A percentile compares a stretch with the other conserved stretches of the same genome.
phyloP scores from a whole-genome alignment of 2,888 invertebrate genomes.

The Theristus sp. region DNA sequence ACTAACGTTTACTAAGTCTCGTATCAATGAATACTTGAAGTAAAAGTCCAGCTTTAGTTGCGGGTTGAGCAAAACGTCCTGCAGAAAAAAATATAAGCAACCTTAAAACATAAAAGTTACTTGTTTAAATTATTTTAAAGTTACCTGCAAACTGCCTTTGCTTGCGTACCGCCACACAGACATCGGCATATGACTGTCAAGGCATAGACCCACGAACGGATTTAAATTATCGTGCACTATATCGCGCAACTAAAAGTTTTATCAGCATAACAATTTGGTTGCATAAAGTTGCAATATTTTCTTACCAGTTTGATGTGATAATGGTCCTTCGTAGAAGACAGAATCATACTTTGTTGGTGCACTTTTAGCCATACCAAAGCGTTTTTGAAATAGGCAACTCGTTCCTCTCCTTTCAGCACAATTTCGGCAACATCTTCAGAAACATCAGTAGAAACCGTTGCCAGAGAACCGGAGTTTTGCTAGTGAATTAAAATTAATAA shows the following conservation, averaged over 20 bases:
- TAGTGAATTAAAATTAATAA: not conserved
- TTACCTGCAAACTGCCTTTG: constrained; percentile 3
- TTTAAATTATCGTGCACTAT: constrained; percentile 6
- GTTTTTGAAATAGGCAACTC: not conserved
- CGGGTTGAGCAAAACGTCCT: constrained; percentile 3
- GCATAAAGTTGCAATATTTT: too few relatives aligned
- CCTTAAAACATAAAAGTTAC: too few relatives aligned
- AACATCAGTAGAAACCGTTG: constrained; percentile 1
- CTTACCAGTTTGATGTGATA: constrained; percentile 2
- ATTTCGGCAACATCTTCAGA: constrained; percentile 7
- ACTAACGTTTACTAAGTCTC: not conserved
- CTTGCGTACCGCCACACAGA: constrained; percentile 3
- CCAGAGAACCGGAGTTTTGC: constrained; percentile 4
- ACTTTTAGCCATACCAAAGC: constrained; percentile 3
- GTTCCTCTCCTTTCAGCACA: constrained; percentile 5
- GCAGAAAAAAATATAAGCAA: too few relatives aligned
- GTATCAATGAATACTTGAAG: constrained; percentile 7
- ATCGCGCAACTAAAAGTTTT: constrained; percentile 4
- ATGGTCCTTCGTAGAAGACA: constrained; percentile 3
- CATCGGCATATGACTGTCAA: constrained; percentile 1
- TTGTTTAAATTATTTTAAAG: not conserved
- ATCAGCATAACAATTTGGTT: too few relatives aligned
- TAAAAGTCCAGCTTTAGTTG: constrained; percentile 3
- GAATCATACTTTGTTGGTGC: constrained; percentile 1
- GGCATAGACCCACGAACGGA: constrained; percentile 2